These are phyloP conservation scores for Dynastes tityus DNA, from an alignment of 2,888 invertebrate species.

Conservation along the genomic window DNA sequence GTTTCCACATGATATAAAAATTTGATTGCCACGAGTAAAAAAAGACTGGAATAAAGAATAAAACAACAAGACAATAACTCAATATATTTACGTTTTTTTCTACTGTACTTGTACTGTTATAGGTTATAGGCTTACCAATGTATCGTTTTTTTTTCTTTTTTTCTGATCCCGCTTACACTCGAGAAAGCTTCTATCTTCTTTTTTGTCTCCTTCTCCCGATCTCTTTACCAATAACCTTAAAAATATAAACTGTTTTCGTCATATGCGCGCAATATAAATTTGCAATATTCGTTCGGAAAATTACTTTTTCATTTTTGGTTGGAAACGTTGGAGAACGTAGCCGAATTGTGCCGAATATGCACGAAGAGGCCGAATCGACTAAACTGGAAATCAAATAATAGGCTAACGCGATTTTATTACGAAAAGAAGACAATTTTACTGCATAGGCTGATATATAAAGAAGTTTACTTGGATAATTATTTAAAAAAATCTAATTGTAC, in stretches of 20 bases:
- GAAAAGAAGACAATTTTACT: not conserved
- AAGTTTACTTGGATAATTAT: no score
- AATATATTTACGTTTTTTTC: slow-evolving; percentile 38
- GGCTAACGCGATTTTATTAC: slow-evolving; percentile 16
- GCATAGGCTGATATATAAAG: no score
- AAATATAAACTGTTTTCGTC: slow-evolving; percentile 39
- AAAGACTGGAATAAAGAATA: slow-evolving; percentile 43
- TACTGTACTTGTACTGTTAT: not conserved
- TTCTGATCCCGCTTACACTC: not conserved
- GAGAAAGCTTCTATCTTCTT: not conserved
- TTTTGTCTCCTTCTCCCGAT: not conserved
- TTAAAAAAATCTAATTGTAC: no score
- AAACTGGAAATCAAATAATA: not conserved
- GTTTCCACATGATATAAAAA: slow-evolving; percentile 48
- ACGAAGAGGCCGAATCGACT: not conserved
- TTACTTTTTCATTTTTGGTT: slow-evolving; percentile 26
- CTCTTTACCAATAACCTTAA: slow-evolving; percentile 38
- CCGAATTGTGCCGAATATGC: not conserved
- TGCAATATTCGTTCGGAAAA: slow-evolving; percentile 36
- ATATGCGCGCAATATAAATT: slow-evolving; percentile 31
- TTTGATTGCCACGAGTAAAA: slow-evolving; percentile 49
- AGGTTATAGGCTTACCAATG: not conserved
- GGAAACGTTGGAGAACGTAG: not conserved
- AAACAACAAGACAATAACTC: slow-evolving; percentile 45
- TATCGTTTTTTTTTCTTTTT: not conserved